These are phyloP conservation scores for Seladonia tumulorum DNA, from an alignment of 2,888 invertebrate species.

Conservation along the genomic window DNA sequence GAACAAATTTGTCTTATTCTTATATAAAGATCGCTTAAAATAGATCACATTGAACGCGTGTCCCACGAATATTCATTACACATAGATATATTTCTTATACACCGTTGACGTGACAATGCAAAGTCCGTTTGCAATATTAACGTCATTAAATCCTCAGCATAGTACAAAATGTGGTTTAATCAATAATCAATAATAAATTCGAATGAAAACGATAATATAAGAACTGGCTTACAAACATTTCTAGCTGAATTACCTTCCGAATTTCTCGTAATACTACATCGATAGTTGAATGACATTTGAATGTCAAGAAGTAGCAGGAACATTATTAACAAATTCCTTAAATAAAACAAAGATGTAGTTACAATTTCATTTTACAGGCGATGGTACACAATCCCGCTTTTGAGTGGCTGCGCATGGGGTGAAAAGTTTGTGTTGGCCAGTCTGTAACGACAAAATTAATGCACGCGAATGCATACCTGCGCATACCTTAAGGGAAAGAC, in stretches of 20 bases:
- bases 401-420: too few species aligned
- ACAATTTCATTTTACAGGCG: too few species aligned
- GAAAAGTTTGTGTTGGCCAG: neutral
- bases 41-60: neutral
- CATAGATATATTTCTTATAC: neutral
- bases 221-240: neutral
- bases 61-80: neutral
- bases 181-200: neutral
- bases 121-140: neutral
- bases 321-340: neutral
- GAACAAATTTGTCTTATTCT: slow-evolving; percentile 5
- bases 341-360: neutral
- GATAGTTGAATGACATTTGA: neutral
- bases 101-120: slow-evolving; percentile 9
- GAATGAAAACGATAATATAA: neutral
- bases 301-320: neutral
- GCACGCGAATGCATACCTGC: neutral
- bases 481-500: neutral
- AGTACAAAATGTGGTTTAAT: neutral
- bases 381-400: too few species aligned
- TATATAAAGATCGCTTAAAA: slow-evolving; percentile 24
- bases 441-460: neutral
- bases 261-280: neutral
- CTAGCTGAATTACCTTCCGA: neutral
- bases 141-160: neutral